Percentiles rank a stretch among this genome's conserved stretches.
Conservation (phyloP, 2,797 vertebrate species). For the Oreochromis mossambicus region DNA sequence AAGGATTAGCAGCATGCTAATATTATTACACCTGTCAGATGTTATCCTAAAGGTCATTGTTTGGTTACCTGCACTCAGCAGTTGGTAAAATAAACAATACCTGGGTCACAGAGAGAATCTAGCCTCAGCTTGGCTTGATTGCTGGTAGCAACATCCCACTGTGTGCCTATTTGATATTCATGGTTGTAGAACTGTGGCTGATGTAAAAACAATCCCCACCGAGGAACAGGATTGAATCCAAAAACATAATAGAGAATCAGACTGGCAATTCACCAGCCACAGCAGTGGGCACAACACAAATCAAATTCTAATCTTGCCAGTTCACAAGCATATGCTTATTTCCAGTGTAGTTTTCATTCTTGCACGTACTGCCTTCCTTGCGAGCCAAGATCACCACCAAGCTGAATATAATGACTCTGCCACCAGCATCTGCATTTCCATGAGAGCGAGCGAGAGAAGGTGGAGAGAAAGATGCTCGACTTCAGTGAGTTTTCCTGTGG, state of each 20-base stretch:
- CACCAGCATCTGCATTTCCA: constrained; percentile 18
- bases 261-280: constrained; percentile 3
- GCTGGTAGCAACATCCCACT: not conserved
- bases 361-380: not conserved
- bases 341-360: constrained; percentile 1
- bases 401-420: constrained; percentile 23
- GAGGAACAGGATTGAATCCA: constrained; percentile 18
- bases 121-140: not conserved
- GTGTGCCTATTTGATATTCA: constrained; percentile 34
- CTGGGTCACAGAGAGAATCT: not conserved
- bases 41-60: constrained; percentile 1
- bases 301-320: constrained; percentile 29
- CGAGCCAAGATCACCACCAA: constrained; percentile 10
- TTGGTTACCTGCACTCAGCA: not conserved
- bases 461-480: not conserved
- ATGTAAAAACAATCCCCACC: constrained; percentile 34
- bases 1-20: not conserved
- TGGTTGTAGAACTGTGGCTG: not conserved
- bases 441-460: not conserved
- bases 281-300: constrained; percentile 19
- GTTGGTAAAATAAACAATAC: not conserved
- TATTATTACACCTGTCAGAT: not conserved
- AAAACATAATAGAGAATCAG: constrained; percentile 26
- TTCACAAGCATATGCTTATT: constrained; percentile 12
- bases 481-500: constrained; percentile 14